Conservation (phyloP, 2,888 invertebrate genomes). For the Cephus spinipes region DNA sequence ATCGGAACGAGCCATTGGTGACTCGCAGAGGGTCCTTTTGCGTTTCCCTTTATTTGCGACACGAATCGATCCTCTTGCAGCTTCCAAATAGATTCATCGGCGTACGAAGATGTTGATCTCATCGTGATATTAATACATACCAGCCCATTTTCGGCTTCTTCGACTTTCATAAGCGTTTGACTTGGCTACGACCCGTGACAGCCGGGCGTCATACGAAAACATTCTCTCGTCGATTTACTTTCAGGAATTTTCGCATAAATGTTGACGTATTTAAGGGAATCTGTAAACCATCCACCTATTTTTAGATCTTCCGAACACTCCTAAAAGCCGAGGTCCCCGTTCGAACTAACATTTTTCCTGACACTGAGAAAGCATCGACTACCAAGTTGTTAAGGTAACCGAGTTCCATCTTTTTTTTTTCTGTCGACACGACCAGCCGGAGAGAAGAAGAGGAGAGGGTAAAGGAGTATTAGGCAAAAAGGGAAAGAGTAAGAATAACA, state of each 20-base stretch:
- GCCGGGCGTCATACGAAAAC: slow-evolving; percentile 58
- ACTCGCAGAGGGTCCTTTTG: slow-evolving; percentile 51
- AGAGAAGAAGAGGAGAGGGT: not conserved
- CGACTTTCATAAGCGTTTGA: slow-evolving; percentile 49
- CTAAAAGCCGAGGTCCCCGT: slow-evolving; percentile 8
- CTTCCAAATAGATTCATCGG: slow-evolving; percentile 3
- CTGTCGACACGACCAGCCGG: not conserved
- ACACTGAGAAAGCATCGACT: not conserved
- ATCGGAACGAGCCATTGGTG: slow-evolving; percentile 55
- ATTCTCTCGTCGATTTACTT: slow-evolving; percentile 65
- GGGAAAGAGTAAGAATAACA: not conserved
- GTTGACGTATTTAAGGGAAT: slow-evolving; percentile 65
- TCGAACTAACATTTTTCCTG: slow-evolving; percentile 17
- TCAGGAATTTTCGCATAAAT: slow-evolving; percentile 63
- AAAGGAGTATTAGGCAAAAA: not conserved
- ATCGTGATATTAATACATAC: slow-evolving; percentile 54
- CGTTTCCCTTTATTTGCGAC: not conserved
- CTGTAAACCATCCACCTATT: slow-evolving; percentile 63
- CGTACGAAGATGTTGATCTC: not conserved
- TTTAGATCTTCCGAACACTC: slow-evolving; percentile 40
- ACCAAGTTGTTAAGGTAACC: not conserved
- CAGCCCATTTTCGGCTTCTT: slow-evolving; percentile 23
- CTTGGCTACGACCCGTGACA: slow-evolving; percentile 55
- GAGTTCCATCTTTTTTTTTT: not conserved
- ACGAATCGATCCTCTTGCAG: slow-evolving; percentile 25